phyloP scores from a whole-genome alignment of 2,113 vertebrate genomes.

The Lepisosteus oculatus region DNA sequence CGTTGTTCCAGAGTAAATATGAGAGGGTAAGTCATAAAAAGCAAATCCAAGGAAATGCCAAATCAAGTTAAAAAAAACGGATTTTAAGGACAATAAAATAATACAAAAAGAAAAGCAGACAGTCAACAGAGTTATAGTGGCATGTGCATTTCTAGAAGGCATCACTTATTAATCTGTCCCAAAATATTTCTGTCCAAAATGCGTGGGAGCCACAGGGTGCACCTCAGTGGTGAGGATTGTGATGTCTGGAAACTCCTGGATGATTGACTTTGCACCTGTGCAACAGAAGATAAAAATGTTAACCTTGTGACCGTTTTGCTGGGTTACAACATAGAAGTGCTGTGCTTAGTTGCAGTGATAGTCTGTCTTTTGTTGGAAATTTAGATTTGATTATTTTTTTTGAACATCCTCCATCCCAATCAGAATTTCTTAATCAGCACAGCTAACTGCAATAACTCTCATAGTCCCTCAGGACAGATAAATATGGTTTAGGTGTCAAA shows the following conservation, averaged over 20 bases:
- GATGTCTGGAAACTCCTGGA: slow-evolving; percentile 95
- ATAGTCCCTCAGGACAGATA: neutral
- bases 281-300: neutral
- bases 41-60: neutral
- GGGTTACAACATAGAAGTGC: too few relatives aligned
- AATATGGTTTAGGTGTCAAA: too few relatives aligned
- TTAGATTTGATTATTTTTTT: too few relatives aligned
- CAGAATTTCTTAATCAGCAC: too few relatives aligned
- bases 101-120: slow-evolving; percentile 5
- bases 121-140: neutral
- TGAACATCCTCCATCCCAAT: too few relatives aligned
- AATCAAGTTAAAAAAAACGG: neutral
- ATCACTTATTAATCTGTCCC: slow-evolving; percentile 78
- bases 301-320: too few relatives aligned
- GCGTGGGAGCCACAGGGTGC: slow-evolving; percentile 89
- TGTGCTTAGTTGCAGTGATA: too few relatives aligned
- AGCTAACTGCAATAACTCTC: neutral
- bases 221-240: slow-evolving; percentile 95
- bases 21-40: slow-evolving; percentile 1
- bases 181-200: slow-evolving; percentile 97
- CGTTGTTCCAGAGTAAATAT: neutral
- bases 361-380: too few relatives aligned
- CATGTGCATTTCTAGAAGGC: slow-evolving; percentile 7
- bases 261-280: slow-evolving; percentile 90
- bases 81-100: neutral